Conservation (phyloP, 2,888 invertebrate species). For the Cylloceria caligata region DNA sequence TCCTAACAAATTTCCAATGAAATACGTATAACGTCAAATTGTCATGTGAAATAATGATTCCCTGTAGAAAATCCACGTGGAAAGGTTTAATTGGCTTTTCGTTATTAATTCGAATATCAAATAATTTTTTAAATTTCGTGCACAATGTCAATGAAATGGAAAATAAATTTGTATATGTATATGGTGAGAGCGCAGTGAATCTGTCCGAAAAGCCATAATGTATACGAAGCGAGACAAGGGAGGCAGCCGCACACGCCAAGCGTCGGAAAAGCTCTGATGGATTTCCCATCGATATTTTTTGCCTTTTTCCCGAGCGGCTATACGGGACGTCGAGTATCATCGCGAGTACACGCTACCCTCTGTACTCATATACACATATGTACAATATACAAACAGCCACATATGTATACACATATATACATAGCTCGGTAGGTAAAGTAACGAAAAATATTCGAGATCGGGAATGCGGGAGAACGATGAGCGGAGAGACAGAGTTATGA, state of each 20-base stretch:
- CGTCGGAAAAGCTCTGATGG: slow-evolving; percentile 56
- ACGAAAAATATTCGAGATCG: slow-evolving; percentile 50
- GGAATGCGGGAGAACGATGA: slow-evolving; percentile 51
- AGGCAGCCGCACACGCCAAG: slow-evolving; percentile 28
- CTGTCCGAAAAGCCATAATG: slow-evolving; percentile 35
- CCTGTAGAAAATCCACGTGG: neutral
- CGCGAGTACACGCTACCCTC: slow-evolving; percentile 28
- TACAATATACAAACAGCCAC: neutral
- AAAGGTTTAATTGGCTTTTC: neutral
- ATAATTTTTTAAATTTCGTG: neutral
- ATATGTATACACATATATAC: neutral
- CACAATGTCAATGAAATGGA: slow-evolving; percentile 3
- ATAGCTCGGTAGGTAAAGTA: slow-evolving; percentile 12
- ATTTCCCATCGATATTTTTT: slow-evolving; percentile 55
- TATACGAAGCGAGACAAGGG: slow-evolving; percentile 17
- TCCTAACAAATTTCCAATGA: too few relatives aligned
- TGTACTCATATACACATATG: neutral
- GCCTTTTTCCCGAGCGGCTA: slow-evolving; percentile 31
- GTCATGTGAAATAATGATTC: neutral
- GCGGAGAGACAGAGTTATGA: slow-evolving; percentile 52
- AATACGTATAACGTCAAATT: neutral
- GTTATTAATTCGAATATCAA: slow-evolving; percentile 7
- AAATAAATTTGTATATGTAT: slow-evolving; percentile 1
- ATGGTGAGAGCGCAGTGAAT: slow-evolving; percentile 10
- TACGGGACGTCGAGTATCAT: slow-evolving; percentile 55